Evolutionary conservation across 2,888 invertebrate species (phyloP).

Genomic region (Arctia plantaginis): DNA sequence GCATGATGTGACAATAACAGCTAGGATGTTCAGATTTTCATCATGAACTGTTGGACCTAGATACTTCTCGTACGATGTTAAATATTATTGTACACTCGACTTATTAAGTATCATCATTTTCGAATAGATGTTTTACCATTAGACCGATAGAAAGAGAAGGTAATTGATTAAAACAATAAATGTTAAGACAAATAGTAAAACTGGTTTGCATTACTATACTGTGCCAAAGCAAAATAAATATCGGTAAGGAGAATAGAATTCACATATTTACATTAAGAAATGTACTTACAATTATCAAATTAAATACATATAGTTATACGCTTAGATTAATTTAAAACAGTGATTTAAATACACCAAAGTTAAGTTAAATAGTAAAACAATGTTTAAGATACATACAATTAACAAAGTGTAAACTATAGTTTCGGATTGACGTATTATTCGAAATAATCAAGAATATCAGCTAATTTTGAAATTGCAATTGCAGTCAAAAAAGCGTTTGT

Average conservation of each 20-base stretch:
- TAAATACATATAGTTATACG: constrained; percentile 30
- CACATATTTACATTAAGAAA: constrained; percentile 46
- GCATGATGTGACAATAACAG: background rate
- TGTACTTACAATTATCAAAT: constrained; percentile 33
- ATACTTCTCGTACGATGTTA: background rate
- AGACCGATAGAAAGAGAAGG: constrained; percentile 23
- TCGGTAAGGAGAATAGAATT: constrained; percentile 14
- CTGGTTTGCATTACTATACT: constrained; percentile 16
- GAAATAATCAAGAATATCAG: background rate
- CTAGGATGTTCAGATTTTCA: background rate
- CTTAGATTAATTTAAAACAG: constrained; percentile 37
- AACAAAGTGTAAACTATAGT: constrained; percentile 29
- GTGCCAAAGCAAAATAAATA: constrained; percentile 21
- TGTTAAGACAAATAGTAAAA: constrained; percentile 21
- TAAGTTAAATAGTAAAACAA: constrained; percentile 36
- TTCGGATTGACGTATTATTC: constrained; percentile 17
- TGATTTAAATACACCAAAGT: constrained; percentile 44
- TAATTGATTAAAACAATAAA: constrained; percentile 42
- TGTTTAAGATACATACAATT: constrained; percentile 23
- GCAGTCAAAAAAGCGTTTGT: background rate
- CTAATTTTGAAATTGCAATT: background rate
- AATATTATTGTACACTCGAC: background rate
- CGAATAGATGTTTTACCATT: constrained; percentile 1
- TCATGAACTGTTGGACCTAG: background rate
- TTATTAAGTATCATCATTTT: background rate